These are phyloP conservation scores for Amphipyra tragopoginis DNA, from an alignment of 2,888 invertebrate genomes.

Conservation along the genomic window DNA sequence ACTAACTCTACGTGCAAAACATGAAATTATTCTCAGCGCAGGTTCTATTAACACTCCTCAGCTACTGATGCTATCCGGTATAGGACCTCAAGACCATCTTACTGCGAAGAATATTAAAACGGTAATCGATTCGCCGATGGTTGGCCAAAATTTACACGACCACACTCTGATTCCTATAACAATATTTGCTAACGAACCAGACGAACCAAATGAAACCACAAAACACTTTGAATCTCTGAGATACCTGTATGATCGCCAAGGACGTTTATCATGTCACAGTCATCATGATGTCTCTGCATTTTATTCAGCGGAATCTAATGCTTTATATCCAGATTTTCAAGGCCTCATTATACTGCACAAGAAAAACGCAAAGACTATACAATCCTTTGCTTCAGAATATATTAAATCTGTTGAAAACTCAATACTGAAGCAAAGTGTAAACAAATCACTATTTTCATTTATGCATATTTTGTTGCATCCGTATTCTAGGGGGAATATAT, in stretches of 20 bases:
- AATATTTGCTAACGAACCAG: conserved; percentile 21
- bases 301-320: conserved; percentile 19
- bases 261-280: conserved; percentile 23
- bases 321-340: conserved; percentile 37
- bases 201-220: not conserved
- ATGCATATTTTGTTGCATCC: conserved; percentile 19
- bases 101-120: conserved; percentile 15
- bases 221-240: conserved; percentile 24
- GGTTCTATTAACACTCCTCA: conserved; percentile 47
- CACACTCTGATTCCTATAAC: conserved; percentile 30
- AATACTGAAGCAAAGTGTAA: conserved; percentile 31
- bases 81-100: conserved; percentile 49
- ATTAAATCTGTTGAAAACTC: conserved; percentile 38
- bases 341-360: not conserved
- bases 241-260: conserved; percentile 43
- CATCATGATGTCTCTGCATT: conserved; percentile 10
- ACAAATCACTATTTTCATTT: conserved; percentile 31
- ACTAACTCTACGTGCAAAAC: conserved; percentile 26
- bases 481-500: conserved; percentile 44
- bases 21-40: conserved; percentile 50
- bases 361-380: conserved; percentile 13
- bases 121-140: conserved; percentile 43
- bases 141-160: conserved; percentile 51
- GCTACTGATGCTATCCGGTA: conserved; percentile 53
- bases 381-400: conserved; percentile 23